Evolutionary conservation across 2,797 vertebrate species (phyloP).

Genomic region (Pipistrellus pygmaeus): DNA sequence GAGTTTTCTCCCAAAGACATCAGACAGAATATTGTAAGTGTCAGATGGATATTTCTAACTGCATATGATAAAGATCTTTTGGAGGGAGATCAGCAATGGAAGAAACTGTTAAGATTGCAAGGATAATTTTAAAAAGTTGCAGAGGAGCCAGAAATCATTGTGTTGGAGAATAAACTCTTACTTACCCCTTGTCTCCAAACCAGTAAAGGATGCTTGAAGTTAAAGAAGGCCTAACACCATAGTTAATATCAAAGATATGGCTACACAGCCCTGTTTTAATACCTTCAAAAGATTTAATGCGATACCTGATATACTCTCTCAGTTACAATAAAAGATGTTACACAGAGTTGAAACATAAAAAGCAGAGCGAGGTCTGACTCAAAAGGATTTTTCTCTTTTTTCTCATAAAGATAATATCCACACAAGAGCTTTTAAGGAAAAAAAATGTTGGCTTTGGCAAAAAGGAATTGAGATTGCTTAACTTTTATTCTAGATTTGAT

Average conservation of each 20-base stretch:
- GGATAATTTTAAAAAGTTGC: not conserved
- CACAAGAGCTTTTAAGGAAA: not conserved
- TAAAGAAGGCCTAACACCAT: not conserved
- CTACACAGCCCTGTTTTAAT: not conserved
- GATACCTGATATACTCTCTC: not conserved
- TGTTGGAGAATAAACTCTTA: constrained; percentile 21
- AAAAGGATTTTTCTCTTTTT: not conserved
- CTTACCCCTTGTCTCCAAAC: not conserved
- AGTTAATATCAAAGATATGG: not conserved
- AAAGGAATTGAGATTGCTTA: not conserved
- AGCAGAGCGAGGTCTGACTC: not conserved
- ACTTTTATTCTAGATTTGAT: not conserved
- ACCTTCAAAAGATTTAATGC: not conserved
- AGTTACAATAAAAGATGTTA: not conserved
- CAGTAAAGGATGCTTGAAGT: not conserved
- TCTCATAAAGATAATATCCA: not conserved
- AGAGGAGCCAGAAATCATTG: not conserved
- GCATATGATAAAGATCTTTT: not conserved
- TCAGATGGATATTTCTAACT: not conserved
- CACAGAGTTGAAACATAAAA: not conserved
- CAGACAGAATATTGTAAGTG: constrained; percentile 8
- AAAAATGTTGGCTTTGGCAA: not conserved
- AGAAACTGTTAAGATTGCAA: not conserved
- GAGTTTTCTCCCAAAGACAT: not conserved
- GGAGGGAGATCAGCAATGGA: not conserved